Evolutionary conservation across 2,797 vertebrate genomes (phyloP).

Genomic region (Sebastes jordani): DNA sequence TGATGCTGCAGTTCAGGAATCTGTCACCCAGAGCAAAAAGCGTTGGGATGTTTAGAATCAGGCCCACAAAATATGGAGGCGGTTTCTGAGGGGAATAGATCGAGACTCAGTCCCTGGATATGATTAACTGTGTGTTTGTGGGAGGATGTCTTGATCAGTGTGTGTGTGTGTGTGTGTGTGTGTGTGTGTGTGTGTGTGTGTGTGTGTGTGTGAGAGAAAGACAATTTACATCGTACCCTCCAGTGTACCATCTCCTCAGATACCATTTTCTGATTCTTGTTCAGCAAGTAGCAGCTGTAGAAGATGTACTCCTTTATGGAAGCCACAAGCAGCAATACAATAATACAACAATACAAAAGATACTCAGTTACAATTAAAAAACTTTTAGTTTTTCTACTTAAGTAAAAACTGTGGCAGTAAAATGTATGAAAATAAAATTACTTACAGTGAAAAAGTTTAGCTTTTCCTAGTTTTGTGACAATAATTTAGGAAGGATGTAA

Average conservation of each 20-base stretch:
- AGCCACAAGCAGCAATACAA: neutral
- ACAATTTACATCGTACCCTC: neutral
- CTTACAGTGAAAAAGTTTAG: neutral
- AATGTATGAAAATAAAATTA: neutral
- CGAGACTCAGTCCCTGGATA: slow-evolving; percentile 43
- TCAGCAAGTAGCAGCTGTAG: neutral
- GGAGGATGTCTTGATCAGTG: slow-evolving; percentile 37
- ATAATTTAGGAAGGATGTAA: neutral
- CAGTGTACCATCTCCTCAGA: neutral
- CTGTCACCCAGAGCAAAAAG: slow-evolving; percentile 59
- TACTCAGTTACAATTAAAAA: neutral
- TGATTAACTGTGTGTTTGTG: slow-evolving; percentile 65
- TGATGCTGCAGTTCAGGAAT: slow-evolving; percentile 55
- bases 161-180: slow-evolving; percentile 16
- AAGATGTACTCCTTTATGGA: neutral
- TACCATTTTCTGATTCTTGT: neutral
- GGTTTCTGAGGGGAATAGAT: slow-evolving; percentile 59
- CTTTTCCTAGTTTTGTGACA: neutral
- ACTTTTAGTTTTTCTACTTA: neutral
- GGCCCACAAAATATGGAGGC: slow-evolving; percentile 60
- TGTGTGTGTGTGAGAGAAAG: neutral
- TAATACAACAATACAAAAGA: neutral
- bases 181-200: slow-evolving; percentile 10
- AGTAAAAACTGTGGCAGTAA: neutral
- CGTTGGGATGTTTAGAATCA: slow-evolving; percentile 53